Base-by-base conservation (phyloP, 2,888 invertebrate species). In the Cyclophora albipunctata region DNA sequence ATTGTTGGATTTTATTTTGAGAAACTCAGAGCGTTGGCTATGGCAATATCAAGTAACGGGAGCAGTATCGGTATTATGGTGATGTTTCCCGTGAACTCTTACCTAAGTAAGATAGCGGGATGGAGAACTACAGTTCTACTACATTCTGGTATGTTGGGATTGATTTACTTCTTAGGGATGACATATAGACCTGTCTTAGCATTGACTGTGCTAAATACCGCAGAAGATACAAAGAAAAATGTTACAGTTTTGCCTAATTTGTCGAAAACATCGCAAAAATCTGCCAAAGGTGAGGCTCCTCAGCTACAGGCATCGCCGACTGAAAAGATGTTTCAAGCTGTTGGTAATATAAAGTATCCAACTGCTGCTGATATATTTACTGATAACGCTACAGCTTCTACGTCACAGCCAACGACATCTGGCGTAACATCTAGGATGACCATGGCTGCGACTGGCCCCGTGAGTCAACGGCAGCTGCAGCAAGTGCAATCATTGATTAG, bases 1-100 rank as follows among this genome's bases (percentile, higher is more conserved):
- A 69, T 88, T 7, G 86, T 87, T 2, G 86, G 87, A 7, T 88
- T 87, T 69, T 86, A 88, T 66, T 88, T 88, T 63, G 85, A 86
- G 62, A 81, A 61, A 60, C 62, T 81, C 35, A 73, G 87, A 33
- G 70, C 85, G 7, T 62, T 87, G 57, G 55, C 86, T 5, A 68
- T 86, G 58, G 60, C 81, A 42, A 68, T 75, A 2, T 64, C 70
- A 5, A 37, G 37, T 37, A 37, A 37, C 55, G 87, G 87, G 45
- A 83, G 85, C 33, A 83, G 85, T 67, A 40, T 76, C 42, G 87
- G 87, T n/a, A 64, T 85, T 34, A 81, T 77, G 77, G 4, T 69
- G 33, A 70, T 85, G 64, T 85, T 72, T 62, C 77, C 78, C 42
- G 40, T 81, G 45, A 86, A 87, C 62, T 47, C 71, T 33, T 67